Base-by-base conservation (phyloP, 2,797 vertebrate species). In the Anguilla megastoma region DNA sequence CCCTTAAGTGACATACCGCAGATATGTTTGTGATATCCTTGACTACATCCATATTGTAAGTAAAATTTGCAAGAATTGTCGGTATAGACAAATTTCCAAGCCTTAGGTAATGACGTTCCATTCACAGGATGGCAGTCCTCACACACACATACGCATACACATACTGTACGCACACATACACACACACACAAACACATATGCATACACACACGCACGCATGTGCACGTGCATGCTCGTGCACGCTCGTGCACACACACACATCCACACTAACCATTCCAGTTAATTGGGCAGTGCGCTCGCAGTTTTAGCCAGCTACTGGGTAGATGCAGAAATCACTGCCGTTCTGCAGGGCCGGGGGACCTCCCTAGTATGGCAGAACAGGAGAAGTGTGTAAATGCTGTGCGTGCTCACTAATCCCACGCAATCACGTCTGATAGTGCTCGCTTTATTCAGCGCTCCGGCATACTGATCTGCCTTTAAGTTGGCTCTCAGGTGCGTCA, bases 401-500 rank as follows among this genome's bases (percentile, higher is more conserved):
- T 14, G n/a, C 82, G n/a, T 56, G 27, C 14, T 4, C n/a, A 54
- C 27, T 84, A 84, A 84, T 84, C 27, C 82, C 45, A 33, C 45
- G 30, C n/a, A 84, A 84, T 84, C 24, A 84, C 48, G 82, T 84
- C 50, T 54, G 45, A 84, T 84, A 54, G 82, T 0, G 48, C 27
- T 33, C 48, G 33, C 50, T 54, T 84, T 54, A 84, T 56, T 54
- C 10, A 7, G 12, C n/a, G 21, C 9, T 54, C 82, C 27, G 16
- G 45, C 45, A 56, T 33, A 6, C 52, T 58, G 82, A 84, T 84
- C 82, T 56, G n/a, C n/a, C 27, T 85, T 36, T 33, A 54, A 41
- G 84, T 48, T 41, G 58, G 41, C 36, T 54, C 58, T 66, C 84
- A 36, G 12, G 84, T 60, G 30, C 56, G 87, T 88, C 91, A 88